Conservation (phyloP, 2,888 invertebrate genomes). For the Xylota segnis region DNA sequence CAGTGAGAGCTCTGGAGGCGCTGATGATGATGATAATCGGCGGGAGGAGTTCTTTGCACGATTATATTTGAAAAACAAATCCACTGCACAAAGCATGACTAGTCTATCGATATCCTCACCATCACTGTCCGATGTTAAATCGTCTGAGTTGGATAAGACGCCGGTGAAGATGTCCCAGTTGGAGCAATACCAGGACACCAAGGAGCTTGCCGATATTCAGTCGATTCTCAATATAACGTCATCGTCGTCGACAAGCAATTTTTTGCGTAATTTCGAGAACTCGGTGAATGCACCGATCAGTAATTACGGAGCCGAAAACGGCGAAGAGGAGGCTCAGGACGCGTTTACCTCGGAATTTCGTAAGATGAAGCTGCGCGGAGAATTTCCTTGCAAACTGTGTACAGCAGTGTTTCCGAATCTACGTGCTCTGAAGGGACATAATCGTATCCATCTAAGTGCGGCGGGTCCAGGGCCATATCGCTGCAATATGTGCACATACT, state of each 20-base stretch:
- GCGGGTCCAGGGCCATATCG: slow-evolving; percentile 92
- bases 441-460: slow-evolving; percentile 92
- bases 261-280: slow-evolving; percentile 87
- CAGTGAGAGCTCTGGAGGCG: slow-evolving; percentile 74
- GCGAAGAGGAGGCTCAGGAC: slow-evolving; percentile 92
- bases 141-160: slow-evolving; percentile 78
- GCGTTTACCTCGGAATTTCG: slow-evolving; percentile 93
- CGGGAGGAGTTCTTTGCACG: slow-evolving; percentile 93
- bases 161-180: slow-evolving; percentile 78
- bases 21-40: slow-evolving; percentile 74
- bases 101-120: slow-evolving; percentile 76
- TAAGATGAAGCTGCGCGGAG: slow-evolving; percentile 95
- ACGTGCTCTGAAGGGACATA: slow-evolving; percentile 95
- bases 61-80: slow-evolving; percentile 90
- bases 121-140: slow-evolving; percentile 78
- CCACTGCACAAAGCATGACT: slow-evolving; percentile 80
- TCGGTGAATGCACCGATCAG: slow-evolving; percentile 84
- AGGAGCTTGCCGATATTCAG: slow-evolving; percentile 94
- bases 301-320: slow-evolving; percentile 84
- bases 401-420: slow-evolving; percentile 94
- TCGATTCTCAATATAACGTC: slow-evolving; percentile 93
- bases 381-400: slow-evolving; percentile 96
- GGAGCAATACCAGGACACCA: slow-evolving; percentile 86
- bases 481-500: slow-evolving; percentile 97
- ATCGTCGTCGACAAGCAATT: slow-evolving; percentile 86